Base-by-base conservation (phyloP, 2,113 vertebrate genomes). In the Apeltes quadracus region DNA sequence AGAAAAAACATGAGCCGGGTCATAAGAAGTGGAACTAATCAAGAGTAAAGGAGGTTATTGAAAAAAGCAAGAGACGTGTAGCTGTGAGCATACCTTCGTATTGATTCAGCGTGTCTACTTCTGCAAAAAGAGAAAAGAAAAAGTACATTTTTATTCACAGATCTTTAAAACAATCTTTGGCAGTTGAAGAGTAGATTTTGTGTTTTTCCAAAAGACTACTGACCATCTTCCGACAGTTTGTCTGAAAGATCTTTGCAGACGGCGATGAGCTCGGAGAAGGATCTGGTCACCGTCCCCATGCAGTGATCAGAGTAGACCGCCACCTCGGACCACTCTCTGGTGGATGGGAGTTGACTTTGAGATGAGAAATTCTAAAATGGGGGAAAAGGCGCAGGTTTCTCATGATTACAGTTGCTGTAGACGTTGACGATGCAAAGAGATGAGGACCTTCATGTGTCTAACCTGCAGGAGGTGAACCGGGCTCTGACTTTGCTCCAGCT, bases 401-500 rank as follows among this genome's bases (percentile, higher is more conserved):
- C 22, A 41, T 54, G 13, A 43, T 50, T 8, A 7, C 46, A 22
- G 2, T 0, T 16, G 4, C 25, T 23, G 1, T n/a, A 23, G 4
- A 11, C 7, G 15, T 1, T 16, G 14, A 44, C 0, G 4, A 14
- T 7, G 20, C 2, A 5, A 1, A 38, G 41, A 44, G 2, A 29
- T 4, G 2, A 0, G 32, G 1, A 6, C 8, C 25, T 3, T 6
- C 13, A 3, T 43, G 12, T 43, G 0, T 61, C 67, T 44, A 2
- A 92, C 91, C 90, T 88, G 87, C 11, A 90, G 55, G 25, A 90
- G 64, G 46, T 86, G 76, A 2, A 91, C 69, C 1, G 79, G 76
- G 65, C 82, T 85, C 53, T 69, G 61, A 0, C 12, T 81, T 46
- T 58, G 63, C 66, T 81, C 61, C 63, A 91, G 89, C 18, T 76